Evolutionary conservation across 2,888 invertebrate genomes (phyloP), one percentile per base, ranked within the genome.

Genomic region (Operophtera brumata): DNA sequence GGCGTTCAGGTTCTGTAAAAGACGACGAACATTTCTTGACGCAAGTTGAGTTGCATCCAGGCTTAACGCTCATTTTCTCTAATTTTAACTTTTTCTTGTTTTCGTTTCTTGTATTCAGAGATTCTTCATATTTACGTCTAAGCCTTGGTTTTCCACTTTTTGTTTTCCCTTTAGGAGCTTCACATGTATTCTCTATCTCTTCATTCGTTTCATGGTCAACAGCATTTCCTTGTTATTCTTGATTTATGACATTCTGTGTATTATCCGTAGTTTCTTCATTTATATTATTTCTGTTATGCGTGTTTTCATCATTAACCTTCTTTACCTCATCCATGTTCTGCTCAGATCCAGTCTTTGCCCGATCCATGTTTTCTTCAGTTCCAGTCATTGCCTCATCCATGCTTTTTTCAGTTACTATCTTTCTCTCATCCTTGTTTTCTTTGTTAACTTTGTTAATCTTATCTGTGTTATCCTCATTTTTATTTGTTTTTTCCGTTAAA

Each of bases 1-100:
- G 39, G 45, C 54, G 41, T 49, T 49, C 46, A 41, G 30, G 42
- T 54, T 54, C 54, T 28, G 52, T 52, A 44, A 50, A 44, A 50
- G n/a, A 32, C n/a, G 32, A 36, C 41, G 35, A 36, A 30, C 52
- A 53, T 47, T 47, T 47, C 25, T 53, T 53, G 26, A 28, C 41
- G 39, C 44, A 54, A n/a, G 46, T 47, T 52, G 40, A 39, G 40
- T 44, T 51, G 32, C 44, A 44, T 45, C 39, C 42, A 42, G 42
- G 42, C 42, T 47, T 53, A 13, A 47, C 46, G 36, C 42, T 28
- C 53, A 47, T 47, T 49, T 42, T 49, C 9, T 43, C 37, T 28
- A 49, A 12, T 12, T 49, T 36, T 37, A 11, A 43, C 14, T 42
- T 43, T 42, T 49, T 49, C 43, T 37, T 49, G 4, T 49, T 42